phyloP scores from a whole-genome alignment of 2,888 invertebrate species.

The Empis livida region DNA sequence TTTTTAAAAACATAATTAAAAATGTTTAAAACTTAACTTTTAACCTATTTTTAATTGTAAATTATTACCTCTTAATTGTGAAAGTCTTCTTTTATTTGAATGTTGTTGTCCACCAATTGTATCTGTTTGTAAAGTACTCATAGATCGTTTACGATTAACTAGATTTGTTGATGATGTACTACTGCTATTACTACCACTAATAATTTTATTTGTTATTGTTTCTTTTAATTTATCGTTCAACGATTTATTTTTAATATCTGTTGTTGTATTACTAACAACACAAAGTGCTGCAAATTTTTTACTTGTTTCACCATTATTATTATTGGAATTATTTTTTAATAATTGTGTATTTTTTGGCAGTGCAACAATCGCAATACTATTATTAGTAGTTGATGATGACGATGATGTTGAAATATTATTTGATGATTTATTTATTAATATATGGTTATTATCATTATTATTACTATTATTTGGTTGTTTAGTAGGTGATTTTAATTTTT shows the following conservation, averaged over 20 bases:
- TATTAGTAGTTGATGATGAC: neutral
- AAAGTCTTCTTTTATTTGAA: constrained; percentile 10
- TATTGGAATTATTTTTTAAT: neutral
- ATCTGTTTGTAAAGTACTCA: neutral
- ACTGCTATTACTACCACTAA: neutral
- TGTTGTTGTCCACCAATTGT: neutral
- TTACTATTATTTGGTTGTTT: constrained; percentile 15
- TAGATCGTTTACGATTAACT: neutral
- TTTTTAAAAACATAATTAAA: too few relatives aligned
- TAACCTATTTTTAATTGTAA: too few relatives aligned
- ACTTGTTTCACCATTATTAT: neutral
- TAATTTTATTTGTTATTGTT: neutral
- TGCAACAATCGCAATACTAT: neutral
- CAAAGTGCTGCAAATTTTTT: neutral
- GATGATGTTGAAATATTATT: neutral
- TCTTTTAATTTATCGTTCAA: constrained; percentile 14
- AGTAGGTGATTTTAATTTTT: constrained; percentile 29
- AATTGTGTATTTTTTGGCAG: neutral
- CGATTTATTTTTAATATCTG: constrained; percentile 8
- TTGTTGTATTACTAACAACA: too few relatives aligned
- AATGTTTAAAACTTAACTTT: too few relatives aligned
- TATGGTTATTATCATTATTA: constrained; percentile 11
- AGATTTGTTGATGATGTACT: neutral
- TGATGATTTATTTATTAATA: neutral
- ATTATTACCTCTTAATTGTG: constrained; percentile 7